phyloP scores from a whole-genome alignment of 2,888 invertebrate genomes.

The Trissolcus japonicus region DNA sequence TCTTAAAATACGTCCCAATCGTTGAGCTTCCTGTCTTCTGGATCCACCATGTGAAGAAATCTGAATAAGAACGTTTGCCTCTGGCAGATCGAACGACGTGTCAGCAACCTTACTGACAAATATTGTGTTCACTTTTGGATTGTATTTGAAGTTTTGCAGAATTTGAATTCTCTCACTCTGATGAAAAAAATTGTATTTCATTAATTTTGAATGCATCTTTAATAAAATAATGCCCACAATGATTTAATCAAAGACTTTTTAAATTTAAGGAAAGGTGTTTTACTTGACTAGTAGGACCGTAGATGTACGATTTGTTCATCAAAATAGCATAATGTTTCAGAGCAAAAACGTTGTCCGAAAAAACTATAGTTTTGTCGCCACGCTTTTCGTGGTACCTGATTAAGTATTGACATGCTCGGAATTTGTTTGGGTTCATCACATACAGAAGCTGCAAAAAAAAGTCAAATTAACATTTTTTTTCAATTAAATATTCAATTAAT shows the following conservation, averaged over 20 bases:
- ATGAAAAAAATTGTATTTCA: not conserved
- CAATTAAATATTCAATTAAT: too few relatives aligned
- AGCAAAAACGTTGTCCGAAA: slow-evolving; percentile 99
- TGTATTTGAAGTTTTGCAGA: slow-evolving; percentile 98
- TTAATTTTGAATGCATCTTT: too few relatives aligned
- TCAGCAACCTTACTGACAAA: slow-evolving; percentile 99
- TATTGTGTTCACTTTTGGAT: slow-evolving; percentile 97
- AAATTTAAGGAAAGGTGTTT: too few relatives aligned
- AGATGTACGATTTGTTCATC: slow-evolving; percentile 98
- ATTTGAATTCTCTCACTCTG: slow-evolving; percentile 98
- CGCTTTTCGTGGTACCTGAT: slow-evolving; percentile 93
- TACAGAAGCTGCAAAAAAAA: slow-evolving; percentile 82
- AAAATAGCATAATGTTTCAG: slow-evolving; percentile 97
- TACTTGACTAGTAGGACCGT: slow-evolving; percentile 93
- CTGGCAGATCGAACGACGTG: slow-evolving; percentile 99
- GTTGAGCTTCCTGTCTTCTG: slow-evolving; percentile 97
- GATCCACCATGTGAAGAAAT: slow-evolving; percentile 99
- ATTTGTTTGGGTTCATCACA: slow-evolving; percentile 99
- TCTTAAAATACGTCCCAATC: slow-evolving; percentile 95
- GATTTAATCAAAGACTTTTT: too few relatives aligned
- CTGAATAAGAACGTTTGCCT: slow-evolving; percentile 98
- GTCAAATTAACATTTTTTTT: not conserved
- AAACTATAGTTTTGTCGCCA: slow-evolving; percentile 99
- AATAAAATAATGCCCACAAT: too few relatives aligned
- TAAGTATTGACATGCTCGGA: slow-evolving; percentile 96